These are phyloP conservation scores for Arothron firmamentum DNA, from an alignment of 2,113 vertebrate species.

Conservation along the genomic window DNA sequence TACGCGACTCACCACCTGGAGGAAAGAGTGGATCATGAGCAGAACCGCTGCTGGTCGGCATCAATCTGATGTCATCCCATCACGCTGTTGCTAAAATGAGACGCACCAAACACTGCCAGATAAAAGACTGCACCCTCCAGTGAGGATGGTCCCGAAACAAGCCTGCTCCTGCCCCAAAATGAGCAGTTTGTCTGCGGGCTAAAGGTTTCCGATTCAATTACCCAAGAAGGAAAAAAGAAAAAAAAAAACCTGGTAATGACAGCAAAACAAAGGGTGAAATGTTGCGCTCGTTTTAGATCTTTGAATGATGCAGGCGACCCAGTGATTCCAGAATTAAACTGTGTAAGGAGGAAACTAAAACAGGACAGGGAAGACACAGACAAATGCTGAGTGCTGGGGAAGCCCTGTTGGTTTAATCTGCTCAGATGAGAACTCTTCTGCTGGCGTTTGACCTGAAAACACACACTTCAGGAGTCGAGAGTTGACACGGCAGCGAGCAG, in stretches of 20 bases:
- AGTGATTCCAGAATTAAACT: neutral
- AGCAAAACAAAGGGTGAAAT: too few species aligned
- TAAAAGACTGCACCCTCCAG: too few species aligned
- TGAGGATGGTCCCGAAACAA: too few species aligned
- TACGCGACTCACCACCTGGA: slow-evolving; percentile 95
- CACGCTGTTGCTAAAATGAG: neutral
- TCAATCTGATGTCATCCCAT: neutral
- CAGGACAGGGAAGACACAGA: slow-evolving; percentile 29
- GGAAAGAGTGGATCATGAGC: slow-evolving; percentile 3
- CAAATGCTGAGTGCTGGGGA: slow-evolving; percentile 36
- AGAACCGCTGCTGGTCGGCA: neutral
- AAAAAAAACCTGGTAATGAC: too few species aligned
- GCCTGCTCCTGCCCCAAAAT: too few species aligned
- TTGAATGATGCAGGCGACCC: neutral
- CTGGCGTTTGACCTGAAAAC: slow-evolving; percentile 46
- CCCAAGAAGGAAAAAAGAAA: too few species aligned
- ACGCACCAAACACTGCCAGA: neutral
- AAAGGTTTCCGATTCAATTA: too few species aligned
- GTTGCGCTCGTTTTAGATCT: too few species aligned
- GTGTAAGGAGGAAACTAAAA: slow-evolving; percentile 32
- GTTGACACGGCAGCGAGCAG: slow-evolving; percentile 36
- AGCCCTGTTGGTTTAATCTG: slow-evolving; percentile 42
- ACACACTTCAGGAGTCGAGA: slow-evolving; percentile 34
- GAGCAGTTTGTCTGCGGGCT: too few species aligned
- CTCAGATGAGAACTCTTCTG: slow-evolving; percentile 35